Percentiles rank a stretch among this genome's conserved stretches.
Evolutionary conservation across 2,113 vertebrate species (phyloP).

Genomic region (Tragelaphus buxtoni): DNA sequence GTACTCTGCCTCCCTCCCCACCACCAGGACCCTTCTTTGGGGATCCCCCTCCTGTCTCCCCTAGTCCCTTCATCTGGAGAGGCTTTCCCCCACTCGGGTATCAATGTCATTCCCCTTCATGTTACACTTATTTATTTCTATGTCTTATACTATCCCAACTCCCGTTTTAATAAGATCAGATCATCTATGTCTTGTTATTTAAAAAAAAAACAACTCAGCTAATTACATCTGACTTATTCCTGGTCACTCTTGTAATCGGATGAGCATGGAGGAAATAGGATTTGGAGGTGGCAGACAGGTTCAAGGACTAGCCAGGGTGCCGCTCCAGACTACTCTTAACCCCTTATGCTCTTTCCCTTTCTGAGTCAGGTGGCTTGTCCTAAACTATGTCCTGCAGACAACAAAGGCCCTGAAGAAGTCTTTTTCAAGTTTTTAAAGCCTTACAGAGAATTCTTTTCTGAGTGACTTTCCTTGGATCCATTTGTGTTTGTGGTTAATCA

Average conservation of each 20-base stretch:
- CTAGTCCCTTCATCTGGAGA: rapidly evolving
- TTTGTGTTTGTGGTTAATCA: rapidly evolving
- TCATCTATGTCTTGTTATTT: constrained; percentile 44
- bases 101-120: background rate
- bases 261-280: constrained; percentile 50
- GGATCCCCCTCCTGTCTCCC: rapidly evolving
- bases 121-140: background rate
- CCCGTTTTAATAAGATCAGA: constrained; percentile 46
- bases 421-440: background rate
- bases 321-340: background rate
- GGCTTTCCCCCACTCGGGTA: rapidly evolving
- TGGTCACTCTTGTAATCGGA: constrained; percentile 67
- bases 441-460: background rate
- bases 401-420: background rate
- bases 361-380: background rate
- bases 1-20: rapidly evolving
- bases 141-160: background rate
- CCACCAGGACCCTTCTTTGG: rapidly evolving
- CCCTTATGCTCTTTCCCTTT: background rate
- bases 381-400: background rate
- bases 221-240: constrained; percentile 68
- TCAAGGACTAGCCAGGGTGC: constrained; percentile 48
- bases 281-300: constrained; percentile 63
- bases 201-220: constrained; percentile 11
- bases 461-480: background rate